A percentile compares a stretch with the other conserved stretches of the same genome.
phyloP scores from a whole-genome alignment of 2,113 vertebrate species.

The Physeter macrocephalus region DNA sequence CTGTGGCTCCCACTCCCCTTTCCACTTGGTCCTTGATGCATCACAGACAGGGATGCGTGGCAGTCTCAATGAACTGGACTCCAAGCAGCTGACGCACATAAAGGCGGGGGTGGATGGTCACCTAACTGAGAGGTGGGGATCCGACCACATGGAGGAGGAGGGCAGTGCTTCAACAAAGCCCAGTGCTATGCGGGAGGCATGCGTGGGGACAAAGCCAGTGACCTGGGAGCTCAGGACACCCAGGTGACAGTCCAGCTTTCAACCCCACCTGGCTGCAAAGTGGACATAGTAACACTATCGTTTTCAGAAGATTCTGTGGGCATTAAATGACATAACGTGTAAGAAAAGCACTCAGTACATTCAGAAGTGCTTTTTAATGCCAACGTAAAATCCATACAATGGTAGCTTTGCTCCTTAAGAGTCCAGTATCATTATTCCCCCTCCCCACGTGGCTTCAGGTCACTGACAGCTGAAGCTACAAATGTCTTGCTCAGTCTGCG shows the following conservation, averaged over 20 bases:
- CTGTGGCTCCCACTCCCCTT: background rate
- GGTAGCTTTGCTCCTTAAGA: fast-evolving
- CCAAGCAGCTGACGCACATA: fast-evolving
- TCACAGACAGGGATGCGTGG: fast-evolving
- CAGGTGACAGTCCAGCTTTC: background rate
- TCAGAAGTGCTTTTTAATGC: fast-evolving
- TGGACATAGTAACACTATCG: fast-evolving
- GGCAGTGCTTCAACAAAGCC: background rate
- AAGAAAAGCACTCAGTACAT: background rate
- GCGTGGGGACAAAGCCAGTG: fast-evolving
- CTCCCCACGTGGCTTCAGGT: background rate
- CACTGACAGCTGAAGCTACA: background rate
- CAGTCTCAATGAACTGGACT: too few species aligned
- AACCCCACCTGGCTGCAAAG: background rate
- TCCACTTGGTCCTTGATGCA: fast-evolving
- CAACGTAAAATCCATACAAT: fast-evolving
- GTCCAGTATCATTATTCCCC: background rate
- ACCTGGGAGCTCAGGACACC: too few species aligned
- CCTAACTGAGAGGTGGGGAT: background rate
- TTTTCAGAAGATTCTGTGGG: background rate
- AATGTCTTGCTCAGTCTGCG: fast-evolving
- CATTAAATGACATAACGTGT: background rate
- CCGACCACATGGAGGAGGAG: background rate
- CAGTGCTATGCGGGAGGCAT: fast-evolving
- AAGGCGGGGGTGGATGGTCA: background rate